Evolutionary conservation across 2,797 vertebrate genomes (phyloP).

Genomic region (Myotis pilosus): DNA sequence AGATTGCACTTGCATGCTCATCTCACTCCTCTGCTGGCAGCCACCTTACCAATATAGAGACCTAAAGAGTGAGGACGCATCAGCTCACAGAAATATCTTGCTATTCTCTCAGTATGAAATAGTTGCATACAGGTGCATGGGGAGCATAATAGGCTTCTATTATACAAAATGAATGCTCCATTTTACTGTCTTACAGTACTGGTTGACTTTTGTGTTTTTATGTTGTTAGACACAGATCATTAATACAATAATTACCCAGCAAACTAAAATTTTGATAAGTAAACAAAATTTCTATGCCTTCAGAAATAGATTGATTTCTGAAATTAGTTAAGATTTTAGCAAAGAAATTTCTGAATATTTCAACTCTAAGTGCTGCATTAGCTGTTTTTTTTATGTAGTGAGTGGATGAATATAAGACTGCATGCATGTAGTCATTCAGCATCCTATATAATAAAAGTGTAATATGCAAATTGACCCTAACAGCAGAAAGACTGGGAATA

Average conservation of each 20-base stretch:
- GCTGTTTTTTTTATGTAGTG: neutral
- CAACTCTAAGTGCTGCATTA: neutral
- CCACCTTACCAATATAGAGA: neutral
- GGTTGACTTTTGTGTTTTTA: neutral
- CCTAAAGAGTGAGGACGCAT: neutral
- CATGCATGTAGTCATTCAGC: neutral
- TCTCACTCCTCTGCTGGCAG: neutral
- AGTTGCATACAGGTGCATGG: neutral
- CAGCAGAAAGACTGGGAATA: no score
- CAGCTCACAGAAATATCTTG: neutral
- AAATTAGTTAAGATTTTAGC: neutral
- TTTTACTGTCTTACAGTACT: neutral
- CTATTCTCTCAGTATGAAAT: neutral
- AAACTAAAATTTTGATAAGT: neutral
- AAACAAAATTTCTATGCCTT: neutral
- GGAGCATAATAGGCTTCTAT: neutral
- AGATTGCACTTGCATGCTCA: neutral
- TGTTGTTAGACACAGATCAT: neutral
- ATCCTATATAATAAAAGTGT: neutral
- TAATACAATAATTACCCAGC: neutral
- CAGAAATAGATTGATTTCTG: neutral
- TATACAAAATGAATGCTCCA: neutral
- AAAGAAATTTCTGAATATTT: neutral
- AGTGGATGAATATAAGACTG: neutral
- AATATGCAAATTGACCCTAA: no score